Base-by-base conservation (phyloP, 2,888 invertebrate species). In the Pilophorus perplexus region DNA sequence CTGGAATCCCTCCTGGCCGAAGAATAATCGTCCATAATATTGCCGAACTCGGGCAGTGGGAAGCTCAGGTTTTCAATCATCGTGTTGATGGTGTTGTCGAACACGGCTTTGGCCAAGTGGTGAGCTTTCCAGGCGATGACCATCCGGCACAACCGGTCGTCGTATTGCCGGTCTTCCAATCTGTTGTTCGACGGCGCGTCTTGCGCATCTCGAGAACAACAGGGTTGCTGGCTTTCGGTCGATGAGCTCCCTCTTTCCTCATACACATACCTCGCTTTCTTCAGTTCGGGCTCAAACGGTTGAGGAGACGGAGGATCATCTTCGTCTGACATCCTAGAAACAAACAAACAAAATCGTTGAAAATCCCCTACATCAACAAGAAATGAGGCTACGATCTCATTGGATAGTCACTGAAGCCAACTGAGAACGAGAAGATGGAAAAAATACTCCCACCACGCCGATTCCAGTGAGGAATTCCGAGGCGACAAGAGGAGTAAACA, bases 21-120 rank as follows among this genome's bases (percentile, higher is more conserved):
- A 4, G 40, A 40, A 25, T 65, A 65, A 20, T 60, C 55, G 27
- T 68, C 68, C 48, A 68, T 64, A n/a, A 68, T 57, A 14, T 70
- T 68, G 23, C 71, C 71, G 2, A 72, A 60, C 50, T 70, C 71
- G 12, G 80, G 74, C 10, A 82, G 81, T 28, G 79, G 78, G 38
- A 81, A 76, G 69, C 81, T 80, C 79, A 82, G 83, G 20, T 80
- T 80, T 74, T 87, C 87, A 68, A 87, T 74, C n/a, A 86, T 81
- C 69, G 80, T 79, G 73, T 88, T 88, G 70, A 88, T 84, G 16
- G 84, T 83, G 73, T 88, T 88, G 74, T 88, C 87, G 38, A 87
- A 80, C 75, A 83, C 83, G 50, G 85, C 83, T 75, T 83, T 83
- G 0, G 84, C 83, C 74, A 83, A 80, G 79, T 87, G 87, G 76